Percentiles rank a stretch among this genome's conserved stretches.
Conservation (phyloP, 2,113 vertebrate genomes). For the Nannobrachium achirus region DNA sequence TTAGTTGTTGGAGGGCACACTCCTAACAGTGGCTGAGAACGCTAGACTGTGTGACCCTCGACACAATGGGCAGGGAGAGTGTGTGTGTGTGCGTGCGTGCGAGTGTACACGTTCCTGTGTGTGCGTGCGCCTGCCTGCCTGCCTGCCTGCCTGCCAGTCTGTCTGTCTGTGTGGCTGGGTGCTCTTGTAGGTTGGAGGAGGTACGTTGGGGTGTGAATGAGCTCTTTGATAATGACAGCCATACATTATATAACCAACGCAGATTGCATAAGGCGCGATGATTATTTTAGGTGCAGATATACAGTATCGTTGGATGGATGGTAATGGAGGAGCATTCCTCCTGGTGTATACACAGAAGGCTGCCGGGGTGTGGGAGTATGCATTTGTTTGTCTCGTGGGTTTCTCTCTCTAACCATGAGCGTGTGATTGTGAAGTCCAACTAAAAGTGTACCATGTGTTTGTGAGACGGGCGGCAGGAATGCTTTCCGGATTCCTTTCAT, state of each 20-base stretch:
- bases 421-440: conserved; percentile 66
- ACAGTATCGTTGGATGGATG: conserved; percentile 72
- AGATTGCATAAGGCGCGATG: conserved; percentile 75
- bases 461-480: conserved; percentile 60
- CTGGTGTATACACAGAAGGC: conserved; percentile 33
- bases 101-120: background rate
- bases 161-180: conserved; percentile 35
- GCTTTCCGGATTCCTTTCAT: conserved; percentile 70
- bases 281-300: conserved; percentile 76
- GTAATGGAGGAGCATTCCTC: conserved; percentile 36
- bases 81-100: conserved; percentile 3
- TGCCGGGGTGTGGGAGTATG: conserved; percentile 12
- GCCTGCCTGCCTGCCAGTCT: background rate
- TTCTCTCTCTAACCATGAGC: conserved; percentile 56
- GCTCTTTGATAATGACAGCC: conserved; percentile 77
- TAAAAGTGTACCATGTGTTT: conserved; percentile 67
- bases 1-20: conserved; percentile 17
- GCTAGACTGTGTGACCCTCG: conserved; percentile 73
- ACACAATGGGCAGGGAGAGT: conserved; percentile 62
- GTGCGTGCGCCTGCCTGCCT: conserved; percentile 21
- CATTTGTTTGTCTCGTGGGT: conserved; percentile 21
- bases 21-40: conserved; percentile 67
- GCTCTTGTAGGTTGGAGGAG: conserved; percentile 64
- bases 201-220: conserved; percentile 75
- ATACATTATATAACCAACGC: conserved; percentile 77